phyloP scores from a whole-genome alignment of 2,888 invertebrate genomes.

The Drosophila ezoana region DNA sequence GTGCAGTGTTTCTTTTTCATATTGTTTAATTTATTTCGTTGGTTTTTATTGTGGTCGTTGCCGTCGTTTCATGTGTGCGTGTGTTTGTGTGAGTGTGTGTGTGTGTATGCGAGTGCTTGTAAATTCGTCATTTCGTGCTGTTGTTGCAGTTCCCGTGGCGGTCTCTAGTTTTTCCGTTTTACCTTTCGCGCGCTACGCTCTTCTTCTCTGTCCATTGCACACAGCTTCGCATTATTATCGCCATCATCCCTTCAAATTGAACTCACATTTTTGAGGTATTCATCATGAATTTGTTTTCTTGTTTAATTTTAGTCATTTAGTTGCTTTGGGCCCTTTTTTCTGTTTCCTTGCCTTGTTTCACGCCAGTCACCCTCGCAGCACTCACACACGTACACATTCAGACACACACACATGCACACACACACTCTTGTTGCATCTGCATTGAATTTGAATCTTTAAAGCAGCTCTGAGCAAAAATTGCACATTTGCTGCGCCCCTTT shows the following conservation, averaged over 20 bases:
- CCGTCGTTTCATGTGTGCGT: slow-evolving; percentile 33
- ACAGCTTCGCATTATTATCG: slow-evolving; percentile 38
- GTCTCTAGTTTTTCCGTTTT: slow-evolving; percentile 29
- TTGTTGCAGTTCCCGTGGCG: slow-evolving; percentile 31
- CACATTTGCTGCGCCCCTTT: slow-evolving; percentile 38
- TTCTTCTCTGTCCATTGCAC: slow-evolving; percentile 32
- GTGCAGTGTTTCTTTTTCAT: slow-evolving; percentile 75
- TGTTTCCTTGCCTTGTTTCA: slow-evolving; percentile 20
- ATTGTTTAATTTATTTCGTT: slow-evolving; percentile 79
- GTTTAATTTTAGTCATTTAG: slow-evolving; percentile 73
- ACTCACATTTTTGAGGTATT: slow-evolving; percentile 64
- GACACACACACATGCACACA: neutral
- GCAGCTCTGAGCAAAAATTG: slow-evolving; percentile 32
- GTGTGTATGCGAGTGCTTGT: slow-evolving; percentile 26
- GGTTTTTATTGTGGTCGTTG: slow-evolving; percentile 72
- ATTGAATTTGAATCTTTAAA: slow-evolving; percentile 43
- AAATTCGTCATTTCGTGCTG: slow-evolving; percentile 55
- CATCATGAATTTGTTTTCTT: slow-evolving; percentile 73
- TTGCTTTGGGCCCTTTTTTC: slow-evolving; percentile 51
- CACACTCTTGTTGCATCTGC: slow-evolving; percentile 39
- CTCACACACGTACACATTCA: slow-evolving; percentile 7
- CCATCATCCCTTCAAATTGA: slow-evolving; percentile 53
- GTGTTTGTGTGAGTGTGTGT: slow-evolving; percentile 24
- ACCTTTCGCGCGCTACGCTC: slow-evolving; percentile 29
- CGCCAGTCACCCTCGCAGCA: slow-evolving; percentile 52